These are phyloP conservation scores for Nematopogon swammerdamellus DNA, from an alignment of 2,888 invertebrate species.

Conservation along the genomic window DNA sequence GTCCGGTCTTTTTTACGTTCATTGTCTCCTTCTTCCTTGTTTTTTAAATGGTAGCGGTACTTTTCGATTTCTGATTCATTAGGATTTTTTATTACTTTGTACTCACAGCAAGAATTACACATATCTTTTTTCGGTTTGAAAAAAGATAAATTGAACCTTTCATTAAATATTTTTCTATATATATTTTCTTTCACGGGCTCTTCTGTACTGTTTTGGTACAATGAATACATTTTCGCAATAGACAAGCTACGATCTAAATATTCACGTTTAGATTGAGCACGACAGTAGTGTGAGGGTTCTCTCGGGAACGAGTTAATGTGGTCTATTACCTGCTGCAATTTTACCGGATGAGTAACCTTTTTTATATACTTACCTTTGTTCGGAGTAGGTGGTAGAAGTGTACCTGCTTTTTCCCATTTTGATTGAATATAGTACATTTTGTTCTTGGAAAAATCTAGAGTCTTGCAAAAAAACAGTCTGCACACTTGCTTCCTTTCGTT, in stretches of 20 bases:
- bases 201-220: constrained; percentile 7
- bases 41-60: constrained; percentile 3
- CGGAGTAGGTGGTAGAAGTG: background rate
- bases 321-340: constrained; percentile 9
- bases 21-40: constrained; percentile 4
- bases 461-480: constrained; percentile 8
- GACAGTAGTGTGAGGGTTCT: constrained; percentile 9
- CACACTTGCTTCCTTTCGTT: constrained; percentile 7
- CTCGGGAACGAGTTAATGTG: constrained; percentile 10
- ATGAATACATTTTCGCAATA: constrained; percentile 8
- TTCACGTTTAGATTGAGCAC: constrained; percentile 6
- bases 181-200: constrained; percentile 10
- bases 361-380: constrained; percentile 7
- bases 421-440: constrained; percentile 8
- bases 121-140: constrained; percentile 10
- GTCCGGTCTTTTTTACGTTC: constrained; percentile 7
- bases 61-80: constrained; percentile 1
- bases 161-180: constrained; percentile 9
- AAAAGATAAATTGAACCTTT: constrained; percentile 10
- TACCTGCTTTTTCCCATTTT: constrained; percentile 4
- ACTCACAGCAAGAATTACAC: constrained; percentile 10
- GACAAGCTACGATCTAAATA: constrained; percentile 7
- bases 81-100: constrained; percentile 3
- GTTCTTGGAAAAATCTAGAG: constrained; percentile 7
- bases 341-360: constrained; percentile 6